Evolutionary conservation across 1,140 invertebrate species (phyloP).

Genomic region (Cotesia chilonis): DNA sequence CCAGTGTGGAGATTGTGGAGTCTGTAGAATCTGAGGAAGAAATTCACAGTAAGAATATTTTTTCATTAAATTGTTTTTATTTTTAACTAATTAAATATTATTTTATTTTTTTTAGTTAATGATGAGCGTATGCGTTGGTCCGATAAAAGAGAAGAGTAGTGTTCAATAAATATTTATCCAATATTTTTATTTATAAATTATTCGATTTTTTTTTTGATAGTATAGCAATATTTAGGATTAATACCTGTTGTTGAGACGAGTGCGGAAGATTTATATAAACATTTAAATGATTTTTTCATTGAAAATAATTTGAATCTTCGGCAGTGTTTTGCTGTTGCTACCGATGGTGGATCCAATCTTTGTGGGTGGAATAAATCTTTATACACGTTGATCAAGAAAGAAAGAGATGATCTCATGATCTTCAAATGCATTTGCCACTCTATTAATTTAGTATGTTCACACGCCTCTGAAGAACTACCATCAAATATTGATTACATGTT

Average conservation of each 20-base stretch:
- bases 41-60: background rate
- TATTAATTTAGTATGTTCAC: background rate
- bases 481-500: background rate
- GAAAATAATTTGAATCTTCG: background rate
- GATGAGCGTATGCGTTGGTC: background rate
- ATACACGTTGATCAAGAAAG: background rate
- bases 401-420: background rate
- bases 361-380: background rate
- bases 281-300: background rate
- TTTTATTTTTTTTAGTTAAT: background rate
- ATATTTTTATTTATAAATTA: background rate
- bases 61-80: too few species aligned
- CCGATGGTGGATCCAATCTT: background rate
- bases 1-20: too few species aligned
- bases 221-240: background rate
- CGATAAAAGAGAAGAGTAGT: background rate
- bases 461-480: background rate
- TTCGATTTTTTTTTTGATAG: background rate
- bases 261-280: background rate
- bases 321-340: background rate
- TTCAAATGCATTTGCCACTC: slow-evolving; percentile 1
- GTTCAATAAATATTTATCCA: background rate
- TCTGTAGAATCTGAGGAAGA: background rate
- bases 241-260: background rate
- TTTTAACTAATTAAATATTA: too few species aligned